Evolutionary conservation across 2,888 invertebrate species (phyloP).

Genomic region (Lamellibrachia satsuma): DNA sequence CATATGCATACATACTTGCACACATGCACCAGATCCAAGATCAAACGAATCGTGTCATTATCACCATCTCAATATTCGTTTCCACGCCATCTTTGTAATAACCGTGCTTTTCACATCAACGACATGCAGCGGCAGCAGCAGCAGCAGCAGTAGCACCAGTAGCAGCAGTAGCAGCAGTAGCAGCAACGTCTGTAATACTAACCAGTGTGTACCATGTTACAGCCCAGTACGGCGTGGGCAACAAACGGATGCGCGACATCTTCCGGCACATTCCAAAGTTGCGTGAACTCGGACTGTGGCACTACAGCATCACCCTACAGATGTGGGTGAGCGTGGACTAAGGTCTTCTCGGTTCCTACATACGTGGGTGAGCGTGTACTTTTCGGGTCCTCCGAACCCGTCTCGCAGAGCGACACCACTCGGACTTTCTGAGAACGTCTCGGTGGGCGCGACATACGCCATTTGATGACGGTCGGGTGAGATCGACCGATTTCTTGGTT

Average conservation of each 20-base stretch:
- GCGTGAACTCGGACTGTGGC: constrained; percentile 8
- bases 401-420: neutral
- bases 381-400: neutral
- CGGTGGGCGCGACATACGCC: neutral
- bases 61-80: no score
- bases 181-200: neutral
- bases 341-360: no score
- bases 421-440: neutral
- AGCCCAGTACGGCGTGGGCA: neutral
- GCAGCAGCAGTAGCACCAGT: no score
- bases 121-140: no score
- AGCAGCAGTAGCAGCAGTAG: no score
- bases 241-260: constrained; percentile 20
- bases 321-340: constrained; percentile 5
- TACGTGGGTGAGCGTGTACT: neutral
- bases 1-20: neutral
- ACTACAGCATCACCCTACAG: constrained; percentile 13
- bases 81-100: no score
- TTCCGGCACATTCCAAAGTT: constrained; percentile 23
- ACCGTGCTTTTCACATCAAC: no score
- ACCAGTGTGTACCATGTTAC: neutral
- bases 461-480: neutral
- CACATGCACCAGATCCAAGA: neutral
- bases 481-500: neutral
- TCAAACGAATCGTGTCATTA: neutral